Evolutionary conservation across 1,140 invertebrate genomes (phyloP).

Genomic region (Leptinotarsa undecemlineata): DNA sequence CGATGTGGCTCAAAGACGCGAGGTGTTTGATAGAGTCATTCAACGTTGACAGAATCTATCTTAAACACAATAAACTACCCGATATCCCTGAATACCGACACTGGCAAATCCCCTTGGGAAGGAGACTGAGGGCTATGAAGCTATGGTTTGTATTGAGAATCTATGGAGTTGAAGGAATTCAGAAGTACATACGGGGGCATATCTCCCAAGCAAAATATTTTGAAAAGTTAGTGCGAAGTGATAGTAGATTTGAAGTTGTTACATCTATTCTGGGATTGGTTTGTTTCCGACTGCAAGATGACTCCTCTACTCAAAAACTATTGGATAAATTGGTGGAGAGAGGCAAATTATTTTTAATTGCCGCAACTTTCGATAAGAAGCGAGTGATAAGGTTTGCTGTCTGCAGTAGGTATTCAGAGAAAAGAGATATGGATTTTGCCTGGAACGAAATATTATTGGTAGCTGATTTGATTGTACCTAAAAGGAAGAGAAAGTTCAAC

Average conservation of each 20-base stretch:
- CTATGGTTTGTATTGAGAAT: conserved; percentile 90
- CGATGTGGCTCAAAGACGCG: conserved; percentile 83
- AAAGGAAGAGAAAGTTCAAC: not conserved
- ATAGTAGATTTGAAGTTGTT: conserved; percentile 77
- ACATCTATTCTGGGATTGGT: conserved; percentile 73
- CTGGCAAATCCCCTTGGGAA: conserved; percentile 91
- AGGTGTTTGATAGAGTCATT: conserved; percentile 81
- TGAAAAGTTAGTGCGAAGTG: conserved; percentile 68
- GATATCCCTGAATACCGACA: conserved; percentile 85
- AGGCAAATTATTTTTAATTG: conserved; percentile 82
- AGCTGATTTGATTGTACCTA: not conserved
- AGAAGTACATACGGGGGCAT: conserved; percentile 76
- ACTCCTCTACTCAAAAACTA: conserved; percentile 74
- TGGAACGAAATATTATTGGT: conserved; percentile 75
- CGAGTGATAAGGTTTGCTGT: conserved; percentile 83
- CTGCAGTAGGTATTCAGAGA: conserved; percentile 71
- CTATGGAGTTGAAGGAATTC: conserved; percentile 80
- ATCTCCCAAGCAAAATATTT: conserved; percentile 78
- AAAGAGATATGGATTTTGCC: conserved; percentile 75
- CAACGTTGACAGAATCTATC: conserved; percentile 87
- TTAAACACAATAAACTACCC: conserved; percentile 64
- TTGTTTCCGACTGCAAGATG: conserved; percentile 83
- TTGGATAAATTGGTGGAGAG: conserved; percentile 74
- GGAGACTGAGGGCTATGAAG: conserved; percentile 89
- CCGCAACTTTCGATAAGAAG: conserved; percentile 68